Percentiles rank a stretch among this genome's conserved stretches.
These are phyloP conservation scores for Dynastes maya DNA, from an alignment of 2,888 invertebrate species.

Conservation along the genomic window DNA sequence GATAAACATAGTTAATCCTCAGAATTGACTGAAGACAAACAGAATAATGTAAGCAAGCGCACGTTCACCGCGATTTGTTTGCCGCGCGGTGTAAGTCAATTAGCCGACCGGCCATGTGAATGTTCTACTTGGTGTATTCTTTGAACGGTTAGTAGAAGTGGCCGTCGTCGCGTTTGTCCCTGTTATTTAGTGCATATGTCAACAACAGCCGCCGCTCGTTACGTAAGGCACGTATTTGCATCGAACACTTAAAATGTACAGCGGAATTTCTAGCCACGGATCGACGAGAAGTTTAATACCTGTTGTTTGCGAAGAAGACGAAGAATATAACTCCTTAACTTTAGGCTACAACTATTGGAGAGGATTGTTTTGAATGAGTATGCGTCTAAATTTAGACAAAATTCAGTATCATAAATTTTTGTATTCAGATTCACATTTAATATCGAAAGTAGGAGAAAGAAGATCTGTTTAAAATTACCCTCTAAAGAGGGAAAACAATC, in stretches of 20 bases:
- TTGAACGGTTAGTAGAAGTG: conserved; percentile 56
- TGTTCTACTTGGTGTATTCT: conserved; percentile 34
- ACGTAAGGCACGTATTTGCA: conserved; percentile 61
- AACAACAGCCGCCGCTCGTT: conserved; percentile 59
- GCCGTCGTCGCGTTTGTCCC: conserved; percentile 55
- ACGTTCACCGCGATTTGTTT: conserved; percentile 45
- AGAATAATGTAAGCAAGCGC: conserved; percentile 39
- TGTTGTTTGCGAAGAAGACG: background rate
- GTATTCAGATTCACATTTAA: no score
- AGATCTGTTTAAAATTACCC: no score
- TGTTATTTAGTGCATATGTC: conserved; percentile 57
- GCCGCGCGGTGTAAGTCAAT: conserved; percentile 42
- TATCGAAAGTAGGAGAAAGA: no score
- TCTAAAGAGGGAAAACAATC: no score
- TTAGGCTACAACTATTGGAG: background rate
- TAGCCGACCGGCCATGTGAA: conserved; percentile 35
- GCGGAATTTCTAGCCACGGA: conserved; percentile 12
- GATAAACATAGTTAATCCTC: conserved; percentile 35
- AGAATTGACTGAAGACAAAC: conserved; percentile 33
- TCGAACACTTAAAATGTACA: conserved; percentile 53
- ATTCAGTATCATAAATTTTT: no score
- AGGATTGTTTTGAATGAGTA: no score
- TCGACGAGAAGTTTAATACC: conserved; percentile 33
- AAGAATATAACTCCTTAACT: conserved; percentile 22
- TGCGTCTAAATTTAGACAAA: no score